Evolutionary conservation across 2,113 vertebrate genomes (phyloP), one percentile per base, ranked within the genome.

Genomic region (Thinocorus orbignyianus): DNA sequence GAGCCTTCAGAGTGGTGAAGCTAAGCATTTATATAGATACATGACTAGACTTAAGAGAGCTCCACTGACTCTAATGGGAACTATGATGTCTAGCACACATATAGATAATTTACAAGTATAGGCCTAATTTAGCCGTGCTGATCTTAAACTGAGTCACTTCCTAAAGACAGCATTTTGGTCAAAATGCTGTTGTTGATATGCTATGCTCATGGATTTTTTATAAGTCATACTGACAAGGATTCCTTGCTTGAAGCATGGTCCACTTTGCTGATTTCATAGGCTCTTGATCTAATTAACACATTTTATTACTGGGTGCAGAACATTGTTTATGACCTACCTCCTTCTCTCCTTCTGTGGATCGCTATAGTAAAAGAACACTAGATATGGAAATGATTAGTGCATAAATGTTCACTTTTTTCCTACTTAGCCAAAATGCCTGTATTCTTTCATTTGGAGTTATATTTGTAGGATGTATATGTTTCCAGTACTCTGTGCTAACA

Each of bases 401-500:
- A 35, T 35, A 42, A 48, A 58, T 37, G 17, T 25, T 85, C 7
- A 14, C 24, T 31, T 57, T 61, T 78, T 30, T 73, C 44, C 20
- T 52, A 42, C 49, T 16, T 41, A 39, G 17, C 8, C 31, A 72
- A 37, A 69, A 77, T 37, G 17, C 41, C 30, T 72, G 15, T 85
- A 41, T 13, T 35, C 62, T 93, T 76, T 17, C 42, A 77, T 84
- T 77, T 64, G 86, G 62, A 79, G 28, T 81, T 96, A 52, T 74
- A 71, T 85, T 92, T 94, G 66, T 94, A 58, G 52, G 58, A 91
- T 94, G 83, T 57, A 48, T 93, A 78, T 84, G 19, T 78, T 61
- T 81, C 52, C 86, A 77, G 41, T 66, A 81, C 79, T 90, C 41
- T 79, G 69, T 93, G n/a, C 61, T 80, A 95, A 42, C 93, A 89